phyloP scores from a whole-genome alignment of 2,797 vertebrate species.

The Acridotheres tristis region DNA sequence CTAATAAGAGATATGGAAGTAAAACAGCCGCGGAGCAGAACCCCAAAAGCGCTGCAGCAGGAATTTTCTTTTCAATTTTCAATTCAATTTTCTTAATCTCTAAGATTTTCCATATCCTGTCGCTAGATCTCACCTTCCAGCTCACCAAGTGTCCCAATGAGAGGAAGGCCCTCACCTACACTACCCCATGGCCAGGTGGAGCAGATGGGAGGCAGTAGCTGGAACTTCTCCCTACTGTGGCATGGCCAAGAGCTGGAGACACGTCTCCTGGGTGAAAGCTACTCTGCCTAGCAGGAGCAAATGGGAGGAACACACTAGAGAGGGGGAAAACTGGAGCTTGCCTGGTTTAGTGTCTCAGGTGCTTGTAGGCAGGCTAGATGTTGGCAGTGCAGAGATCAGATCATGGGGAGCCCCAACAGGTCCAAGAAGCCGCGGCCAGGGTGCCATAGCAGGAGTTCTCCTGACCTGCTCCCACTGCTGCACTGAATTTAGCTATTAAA shows the following conservation, averaged over 20 bases:
- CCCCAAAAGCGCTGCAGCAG: neutral
- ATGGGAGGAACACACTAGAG: accelerated
- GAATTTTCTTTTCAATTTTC: neutral
- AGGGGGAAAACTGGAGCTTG: accelerated
- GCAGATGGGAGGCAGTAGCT: accelerated
- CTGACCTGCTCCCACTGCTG: neutral
- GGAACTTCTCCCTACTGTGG: neutral
- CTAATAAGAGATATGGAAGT: neutral
- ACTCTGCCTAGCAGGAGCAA: neutral
- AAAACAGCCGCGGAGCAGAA: neutral
- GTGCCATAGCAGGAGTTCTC: neutral
- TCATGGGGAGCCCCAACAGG: neutral
- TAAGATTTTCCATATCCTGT: neutral
- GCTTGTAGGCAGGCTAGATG: neutral
- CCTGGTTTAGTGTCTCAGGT: neutral
- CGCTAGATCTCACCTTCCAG: neutral
- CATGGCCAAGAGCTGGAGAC: neutral
- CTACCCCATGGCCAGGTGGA: neutral
- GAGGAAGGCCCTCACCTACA: neutral
- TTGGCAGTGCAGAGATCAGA: accelerated
- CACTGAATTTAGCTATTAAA: neutral
- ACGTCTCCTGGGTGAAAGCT: neutral
- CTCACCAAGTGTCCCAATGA: accelerated
- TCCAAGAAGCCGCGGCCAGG: accelerated
- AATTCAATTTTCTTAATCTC: neutral